A percentile compares a stretch with the other conserved stretches of the same genome.
phyloP scores from a whole-genome alignment of 35 echinoderm and acorn worm genomes.

The Lytechinus variegatus region DNA sequence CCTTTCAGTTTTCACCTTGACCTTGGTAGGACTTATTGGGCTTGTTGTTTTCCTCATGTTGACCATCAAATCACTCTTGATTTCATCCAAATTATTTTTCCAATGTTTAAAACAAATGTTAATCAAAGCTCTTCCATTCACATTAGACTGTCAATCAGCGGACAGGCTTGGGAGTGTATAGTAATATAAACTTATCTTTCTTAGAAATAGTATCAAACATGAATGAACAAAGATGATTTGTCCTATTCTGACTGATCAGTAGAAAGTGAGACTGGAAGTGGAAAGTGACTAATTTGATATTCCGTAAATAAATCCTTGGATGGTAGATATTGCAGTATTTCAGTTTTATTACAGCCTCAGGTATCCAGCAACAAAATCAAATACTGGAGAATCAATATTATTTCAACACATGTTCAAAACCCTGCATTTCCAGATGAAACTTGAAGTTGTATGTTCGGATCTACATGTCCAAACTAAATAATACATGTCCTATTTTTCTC shows the following conservation, averaged over 20 bases:
- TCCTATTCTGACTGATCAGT: background rate
- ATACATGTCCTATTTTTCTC: background rate
- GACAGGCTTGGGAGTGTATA: background rate
- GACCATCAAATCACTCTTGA: constrained; percentile 41
- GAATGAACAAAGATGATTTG: background rate
- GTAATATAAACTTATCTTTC: background rate
- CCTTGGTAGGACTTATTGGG: constrained; percentile 53
- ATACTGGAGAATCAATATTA: background rate
- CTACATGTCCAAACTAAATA: background rate
- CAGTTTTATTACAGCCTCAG: background rate
- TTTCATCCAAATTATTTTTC: background rate
- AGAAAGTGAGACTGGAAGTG: background rate
- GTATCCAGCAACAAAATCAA: background rate
- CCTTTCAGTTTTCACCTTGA: constrained; percentile 69
- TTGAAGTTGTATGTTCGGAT: background rate
- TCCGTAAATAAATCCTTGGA: background rate
- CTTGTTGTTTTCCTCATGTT: constrained; percentile 68
- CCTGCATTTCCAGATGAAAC: background rate
- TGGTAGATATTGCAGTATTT: background rate
- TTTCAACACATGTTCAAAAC: background rate
- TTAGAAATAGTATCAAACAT: background rate
- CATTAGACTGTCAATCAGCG: background rate
- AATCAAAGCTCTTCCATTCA: background rate
- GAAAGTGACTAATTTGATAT: background rate
- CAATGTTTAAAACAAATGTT: background rate